Evolutionary conservation across 2,888 invertebrate species (phyloP), one percentile per base, ranked within the genome.

Genomic region (Mantis religiosa): DNA sequence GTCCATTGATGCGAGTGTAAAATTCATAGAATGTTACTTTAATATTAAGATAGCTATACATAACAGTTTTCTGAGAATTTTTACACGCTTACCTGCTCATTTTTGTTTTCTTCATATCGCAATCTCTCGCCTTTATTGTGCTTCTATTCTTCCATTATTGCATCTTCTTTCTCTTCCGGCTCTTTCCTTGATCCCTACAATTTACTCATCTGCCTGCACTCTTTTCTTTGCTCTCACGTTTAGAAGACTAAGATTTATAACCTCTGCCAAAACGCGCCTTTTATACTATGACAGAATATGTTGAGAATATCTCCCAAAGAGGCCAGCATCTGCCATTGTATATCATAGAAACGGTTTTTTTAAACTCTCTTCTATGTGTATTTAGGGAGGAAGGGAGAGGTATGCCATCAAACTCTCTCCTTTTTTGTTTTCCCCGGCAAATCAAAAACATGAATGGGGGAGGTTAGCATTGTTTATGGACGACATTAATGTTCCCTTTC

Each of bases 281-380:
- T 93, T 93, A 93, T 93, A 93, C 93, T 93, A 93, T 92, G 92
- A 93, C 92, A 92, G 93, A 93, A 93, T 93, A 93, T 93, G 89
- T 85, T 88, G 54, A 85, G 89, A 86, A 89, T 89, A 88, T 89
- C 88, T 89, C 84, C 82, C 34, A 82, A 34, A 81, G 86, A 86
- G 86, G 28, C 86, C 86, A 54, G 15, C 54, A 28, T 87, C 25
- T 87, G 87, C 87, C 87, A 87, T 87, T 87, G 87, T 87, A 87
- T 82, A 82, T 87, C 87, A 87, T 54, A 87, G 86, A 25, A 71
- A 28, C 28, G 6, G 12, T 87, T 82, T 87, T 87, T 82, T 87
- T 81, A 87, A 87, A 87, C 82, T 87, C 87, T 87, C 25, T 86
- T 86, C 86, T 54, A 20, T 86, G 81, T 86, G 28, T 87, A 54